Conservation (phyloP, 2,797 vertebrate genomes). For the Myripristis murdjan region DNA sequence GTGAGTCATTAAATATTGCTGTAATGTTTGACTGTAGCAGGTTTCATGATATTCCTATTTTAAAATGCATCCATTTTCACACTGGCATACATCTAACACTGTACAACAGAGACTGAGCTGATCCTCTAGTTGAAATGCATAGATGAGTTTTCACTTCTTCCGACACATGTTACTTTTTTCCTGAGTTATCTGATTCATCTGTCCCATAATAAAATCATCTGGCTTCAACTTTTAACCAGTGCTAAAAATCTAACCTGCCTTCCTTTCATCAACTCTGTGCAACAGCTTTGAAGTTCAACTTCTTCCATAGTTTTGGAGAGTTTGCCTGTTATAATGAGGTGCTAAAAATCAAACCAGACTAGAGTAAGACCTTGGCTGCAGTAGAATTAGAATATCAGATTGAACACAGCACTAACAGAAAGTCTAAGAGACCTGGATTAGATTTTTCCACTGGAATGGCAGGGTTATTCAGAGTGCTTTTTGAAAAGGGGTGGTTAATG, state of each 20-base stretch:
- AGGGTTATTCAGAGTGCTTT: slow-evolving; percentile 64
- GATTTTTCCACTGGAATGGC: slow-evolving; percentile 58
- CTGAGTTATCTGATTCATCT: not conserved
- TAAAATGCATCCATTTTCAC: too few relatives aligned
- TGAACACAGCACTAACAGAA: slow-evolving; percentile 23
- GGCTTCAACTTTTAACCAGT: too few relatives aligned
- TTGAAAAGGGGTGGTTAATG: slow-evolving; percentile 68
- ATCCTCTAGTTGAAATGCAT: too few relatives aligned
- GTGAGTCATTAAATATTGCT: too few relatives aligned
- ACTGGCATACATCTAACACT: too few relatives aligned
- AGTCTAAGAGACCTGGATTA: slow-evolving; percentile 49
- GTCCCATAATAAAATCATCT: too few relatives aligned
- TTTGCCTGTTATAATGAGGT: slow-evolving; percentile 8
- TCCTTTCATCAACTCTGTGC: not conserved
- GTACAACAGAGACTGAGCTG: too few relatives aligned
- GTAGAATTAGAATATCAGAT: slow-evolving; percentile 35
- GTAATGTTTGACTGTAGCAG: too few relatives aligned
- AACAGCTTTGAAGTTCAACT: slow-evolving; percentile 13
- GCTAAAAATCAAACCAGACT: slow-evolving; percentile 12
- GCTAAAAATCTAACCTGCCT: too few relatives aligned
- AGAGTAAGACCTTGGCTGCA: slow-evolving; percentile 18
- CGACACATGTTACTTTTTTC: too few relatives aligned
- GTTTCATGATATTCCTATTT: too few relatives aligned
- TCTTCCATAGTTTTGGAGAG: not conserved
- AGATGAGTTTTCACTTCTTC: too few relatives aligned